Conservation (phyloP, 2,113 vertebrate species). For the Australoheros scitulus region DNA sequence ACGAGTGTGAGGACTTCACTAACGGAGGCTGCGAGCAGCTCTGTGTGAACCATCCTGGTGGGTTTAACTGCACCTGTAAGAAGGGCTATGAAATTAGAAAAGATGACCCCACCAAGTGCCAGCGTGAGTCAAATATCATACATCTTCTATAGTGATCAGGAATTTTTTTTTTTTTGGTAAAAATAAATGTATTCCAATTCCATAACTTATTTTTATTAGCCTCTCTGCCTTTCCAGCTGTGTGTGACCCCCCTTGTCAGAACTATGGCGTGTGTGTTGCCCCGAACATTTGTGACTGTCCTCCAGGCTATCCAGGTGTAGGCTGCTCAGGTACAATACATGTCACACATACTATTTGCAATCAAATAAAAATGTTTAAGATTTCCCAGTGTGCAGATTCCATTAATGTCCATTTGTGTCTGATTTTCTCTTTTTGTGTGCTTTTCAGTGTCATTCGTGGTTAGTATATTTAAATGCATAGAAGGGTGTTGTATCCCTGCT, state of each 20-base stretch:
- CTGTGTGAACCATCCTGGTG: constrained; percentile 76
- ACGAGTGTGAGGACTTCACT: constrained; percentile 81
- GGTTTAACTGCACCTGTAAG: constrained; percentile 80
- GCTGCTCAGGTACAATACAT: constrained; percentile 79
- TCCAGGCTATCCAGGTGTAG: constrained; percentile 81
- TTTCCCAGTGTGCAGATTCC: not conserved
- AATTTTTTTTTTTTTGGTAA: not conserved
- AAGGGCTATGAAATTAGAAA: constrained; percentile 68
- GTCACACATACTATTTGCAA: not conserved
- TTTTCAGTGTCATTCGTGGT: rapidly evolving
- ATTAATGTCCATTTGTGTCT: not conserved
- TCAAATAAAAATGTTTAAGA: not conserved
- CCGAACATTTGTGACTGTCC: constrained; percentile 84
- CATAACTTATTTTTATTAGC: not conserved
- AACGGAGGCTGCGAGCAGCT: constrained; percentile 83
- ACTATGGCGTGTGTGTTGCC: constrained; percentile 81
- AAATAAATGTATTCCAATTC: not conserved
- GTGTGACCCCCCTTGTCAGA: constrained; percentile 80
- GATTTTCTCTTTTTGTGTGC: not conserved
- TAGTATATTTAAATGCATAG: not conserved
- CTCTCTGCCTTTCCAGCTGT: constrained; percentile 68
- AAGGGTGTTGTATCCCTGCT: not conserved
- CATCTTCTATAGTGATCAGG: not conserved
- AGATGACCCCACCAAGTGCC: constrained; percentile 78
- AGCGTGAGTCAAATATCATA: constrained; percentile 71